Conservation (phyloP, 2,113 vertebrate genomes). For the Galeopterus variegatus region DNA sequence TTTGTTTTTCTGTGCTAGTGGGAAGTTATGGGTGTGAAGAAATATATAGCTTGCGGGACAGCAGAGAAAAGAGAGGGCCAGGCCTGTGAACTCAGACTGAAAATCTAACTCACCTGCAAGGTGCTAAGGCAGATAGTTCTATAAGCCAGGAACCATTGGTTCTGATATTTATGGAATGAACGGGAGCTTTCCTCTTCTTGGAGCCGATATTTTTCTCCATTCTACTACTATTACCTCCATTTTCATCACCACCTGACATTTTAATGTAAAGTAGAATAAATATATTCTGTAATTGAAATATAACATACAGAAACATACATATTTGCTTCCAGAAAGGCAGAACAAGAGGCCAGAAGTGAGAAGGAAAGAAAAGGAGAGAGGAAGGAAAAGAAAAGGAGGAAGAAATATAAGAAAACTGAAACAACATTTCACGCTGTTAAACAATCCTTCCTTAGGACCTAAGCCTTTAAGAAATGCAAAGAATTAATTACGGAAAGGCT, state of each 20-base stretch:
- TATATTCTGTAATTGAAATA: conserved; percentile 11
- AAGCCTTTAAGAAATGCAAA: conserved; percentile 79
- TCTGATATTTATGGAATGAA: neutral
- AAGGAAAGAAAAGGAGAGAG: conserved; percentile 57
- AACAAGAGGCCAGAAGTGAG: neutral
- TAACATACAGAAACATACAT: neutral
- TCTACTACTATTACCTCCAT: neutral
- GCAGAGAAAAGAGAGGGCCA: neutral
- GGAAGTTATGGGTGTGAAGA: conserved; percentile 1
- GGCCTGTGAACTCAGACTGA: neutral
- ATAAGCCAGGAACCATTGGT: neutral
- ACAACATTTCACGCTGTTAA: conserved; percentile 72
- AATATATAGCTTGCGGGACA: neutral
- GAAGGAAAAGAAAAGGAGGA: conserved; percentile 67
- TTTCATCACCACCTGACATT: neutral
- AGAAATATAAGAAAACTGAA: conserved; percentile 73
- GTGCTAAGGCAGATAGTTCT: neutral
- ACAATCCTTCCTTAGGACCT: conserved; percentile 58
- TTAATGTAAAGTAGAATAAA: conserved; percentile 38
- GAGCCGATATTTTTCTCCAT: neutral
- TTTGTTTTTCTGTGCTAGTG: neutral
- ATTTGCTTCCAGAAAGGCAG: conserved; percentile 37
- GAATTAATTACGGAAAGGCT: conserved; percentile 84
- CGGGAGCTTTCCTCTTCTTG: neutral
- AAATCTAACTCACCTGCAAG: neutral